Evolutionary conservation across 1,140 invertebrate genomes (phyloP), one percentile per base, ranked within the genome.

Genomic region (Trichoplusia ni): DNA sequence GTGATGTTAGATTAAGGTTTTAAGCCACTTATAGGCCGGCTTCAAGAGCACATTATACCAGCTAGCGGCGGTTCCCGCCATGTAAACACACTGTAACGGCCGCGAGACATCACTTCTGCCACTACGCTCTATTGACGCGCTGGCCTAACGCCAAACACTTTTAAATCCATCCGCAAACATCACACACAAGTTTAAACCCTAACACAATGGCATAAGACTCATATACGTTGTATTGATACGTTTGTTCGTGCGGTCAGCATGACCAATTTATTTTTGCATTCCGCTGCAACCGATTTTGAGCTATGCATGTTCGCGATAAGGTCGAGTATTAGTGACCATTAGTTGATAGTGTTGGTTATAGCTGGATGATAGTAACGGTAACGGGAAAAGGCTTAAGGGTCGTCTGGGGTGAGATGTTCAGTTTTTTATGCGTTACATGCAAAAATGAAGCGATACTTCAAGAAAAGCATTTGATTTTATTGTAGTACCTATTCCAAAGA

Each of bases 301-400:
- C 33, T 38, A n/a, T 54, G 35, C 27, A 6, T 14, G 2, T 1
- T 19, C n/a, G 21, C 1, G n/a, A 37, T 54, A 54, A 40, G 35
- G 35, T 54, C 27, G 7, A 38, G 8, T 38, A 23, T 54, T 54
- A 11, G 11, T 14, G n/a, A 16, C 11, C 19, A 11, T 1, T 14
- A 37, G 5, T 27, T 37, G 51, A 54, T 38, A 33, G 29, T 13
- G 29, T 51, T 33, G 47, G 47, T 33, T 51, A 51, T 51, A 51
- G 47, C 47, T 54, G 21, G 33, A 25, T 54, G 51, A 54, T 54
- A 38, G 33, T 54, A 38, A 54, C 51, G 21, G 33, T 38, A 54
- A 54, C 47, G 47, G 29, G 47, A 33, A 51, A 51, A 51, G 29
- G 47, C 47, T 54, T 38, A 38, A 54, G 51, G 51, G 13, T 16